Conservation (phyloP, 1,140 invertebrate genomes). For the Druon quercuslanigerum region DNA sequence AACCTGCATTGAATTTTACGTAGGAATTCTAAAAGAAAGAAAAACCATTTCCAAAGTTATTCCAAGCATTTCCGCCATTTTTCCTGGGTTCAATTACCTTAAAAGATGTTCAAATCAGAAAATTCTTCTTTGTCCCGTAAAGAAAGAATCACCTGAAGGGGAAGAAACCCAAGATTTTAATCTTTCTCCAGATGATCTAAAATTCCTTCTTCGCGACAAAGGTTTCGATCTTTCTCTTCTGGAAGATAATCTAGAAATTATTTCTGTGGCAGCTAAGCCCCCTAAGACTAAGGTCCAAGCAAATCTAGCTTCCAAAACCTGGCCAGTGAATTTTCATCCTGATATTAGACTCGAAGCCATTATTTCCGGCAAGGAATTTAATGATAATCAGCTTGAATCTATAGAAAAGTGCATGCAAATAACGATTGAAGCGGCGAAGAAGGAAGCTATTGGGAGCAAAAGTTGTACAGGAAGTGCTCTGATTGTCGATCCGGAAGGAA, state of each 20-base stretch:
- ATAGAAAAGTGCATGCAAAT: constrained; percentile 81
- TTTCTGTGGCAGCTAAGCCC: constrained; percentile 78
- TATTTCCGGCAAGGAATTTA: constrained; percentile 80
- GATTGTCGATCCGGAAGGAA: constrained; percentile 82
- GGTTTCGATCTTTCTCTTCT: constrained; percentile 76
- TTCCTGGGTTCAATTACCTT: constrained; percentile 82
- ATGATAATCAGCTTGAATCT: constrained; percentile 73
- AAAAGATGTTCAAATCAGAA: constrained; percentile 83
- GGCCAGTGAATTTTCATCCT: constrained; percentile 92
- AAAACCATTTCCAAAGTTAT: constrained; percentile 82
- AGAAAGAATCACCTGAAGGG: neutral
- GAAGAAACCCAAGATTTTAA: constrained; percentile 38
- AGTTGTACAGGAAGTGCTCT: constrained; percentile 76
- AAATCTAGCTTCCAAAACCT: constrained; percentile 78
- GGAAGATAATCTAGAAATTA: constrained; percentile 75
- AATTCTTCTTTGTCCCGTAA: constrained; percentile 77
- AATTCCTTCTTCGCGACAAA: constrained; percentile 71
- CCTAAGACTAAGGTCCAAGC: constrained; percentile 84
- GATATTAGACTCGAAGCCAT: constrained; percentile 83
- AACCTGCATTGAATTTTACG: constrained; percentile 77
- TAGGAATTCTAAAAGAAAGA: constrained; percentile 78
- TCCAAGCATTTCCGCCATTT: constrained; percentile 74
- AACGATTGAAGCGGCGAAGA: constrained; percentile 77
- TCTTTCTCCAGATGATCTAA: constrained; percentile 64
- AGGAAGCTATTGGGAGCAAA: constrained; percentile 59